Percentiles rank a stretch among this genome's conserved stretches.
Evolutionary conservation across 2,888 invertebrate species (phyloP).

Genomic region (Xanthia togata): DNA sequence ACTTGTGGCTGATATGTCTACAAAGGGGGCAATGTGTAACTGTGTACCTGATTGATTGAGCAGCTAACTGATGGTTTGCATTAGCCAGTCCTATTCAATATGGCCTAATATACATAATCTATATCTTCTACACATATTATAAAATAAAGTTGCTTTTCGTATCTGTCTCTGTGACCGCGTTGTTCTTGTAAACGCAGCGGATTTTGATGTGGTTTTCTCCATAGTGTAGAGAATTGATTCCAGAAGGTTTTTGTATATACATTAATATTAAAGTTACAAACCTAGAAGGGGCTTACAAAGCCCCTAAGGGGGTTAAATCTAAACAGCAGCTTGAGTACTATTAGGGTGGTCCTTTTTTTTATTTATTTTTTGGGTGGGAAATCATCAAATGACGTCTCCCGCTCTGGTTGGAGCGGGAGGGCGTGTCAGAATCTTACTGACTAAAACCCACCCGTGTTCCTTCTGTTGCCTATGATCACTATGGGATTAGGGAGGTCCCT

Average conservation of each 20-base stretch:
- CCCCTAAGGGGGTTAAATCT: too few relatives aligned
- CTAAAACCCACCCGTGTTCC: too few relatives aligned
- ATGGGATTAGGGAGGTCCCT: too few relatives aligned
- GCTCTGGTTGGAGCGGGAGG: too few relatives aligned
- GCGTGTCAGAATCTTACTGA: too few relatives aligned
- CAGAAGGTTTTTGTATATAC: background rate
- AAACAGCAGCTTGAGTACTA: too few relatives aligned
- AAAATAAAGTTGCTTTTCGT: background rate
- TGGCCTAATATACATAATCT: background rate
- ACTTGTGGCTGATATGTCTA: slow-evolving; percentile 40
- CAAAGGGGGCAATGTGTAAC: slow-evolving; percentile 11
- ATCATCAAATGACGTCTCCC: too few relatives aligned
- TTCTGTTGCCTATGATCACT: too few relatives aligned
- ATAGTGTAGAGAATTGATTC: background rate
- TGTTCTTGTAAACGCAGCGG: background rate
- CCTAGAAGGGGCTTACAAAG: too few relatives aligned
- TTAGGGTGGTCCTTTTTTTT: too few relatives aligned
- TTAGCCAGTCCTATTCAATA: background rate
- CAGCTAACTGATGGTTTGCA: background rate
- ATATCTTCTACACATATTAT: background rate
- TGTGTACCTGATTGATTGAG: slow-evolving; percentile 12
- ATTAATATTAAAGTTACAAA: too few relatives aligned
- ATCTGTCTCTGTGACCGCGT: background rate
- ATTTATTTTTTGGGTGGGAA: too few relatives aligned
- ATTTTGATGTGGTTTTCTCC: background rate